Percentiles rank a stretch among this genome's conserved stretches.
These are phyloP conservation scores for Neoscelio sp. DNA, from an alignment of 2,888 invertebrate genomes.

Conservation along the genomic window DNA sequence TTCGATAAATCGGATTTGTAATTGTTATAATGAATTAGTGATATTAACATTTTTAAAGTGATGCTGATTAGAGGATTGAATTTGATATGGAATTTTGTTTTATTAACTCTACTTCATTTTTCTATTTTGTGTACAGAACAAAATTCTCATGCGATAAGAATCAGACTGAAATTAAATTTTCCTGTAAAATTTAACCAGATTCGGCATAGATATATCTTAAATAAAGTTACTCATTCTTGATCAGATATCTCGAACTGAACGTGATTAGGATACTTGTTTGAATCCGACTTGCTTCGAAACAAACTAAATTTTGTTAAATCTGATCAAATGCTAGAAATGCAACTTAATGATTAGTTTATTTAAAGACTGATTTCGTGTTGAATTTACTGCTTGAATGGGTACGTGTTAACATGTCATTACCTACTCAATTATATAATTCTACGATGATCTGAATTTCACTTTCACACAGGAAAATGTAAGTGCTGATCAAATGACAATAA, in stretches of 20 bases:
- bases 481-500: too few relatives aligned
- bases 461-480: not conserved
- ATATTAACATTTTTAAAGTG: too few relatives aligned
- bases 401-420: constrained; percentile 53
- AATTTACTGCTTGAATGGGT: constrained; percentile 46
- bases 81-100: too few relatives aligned
- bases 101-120: not conserved
- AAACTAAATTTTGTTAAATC: constrained; percentile 55
- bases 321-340: constrained; percentile 42
- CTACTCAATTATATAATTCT: constrained; percentile 39
- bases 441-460: constrained; percentile 28
- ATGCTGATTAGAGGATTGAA: too few relatives aligned
- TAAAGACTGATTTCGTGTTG: constrained; percentile 36
- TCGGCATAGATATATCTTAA: constrained; percentile 46
- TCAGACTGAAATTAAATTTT: constrained; percentile 31
- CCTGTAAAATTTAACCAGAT: constrained; percentile 31
- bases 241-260: constrained; percentile 37
- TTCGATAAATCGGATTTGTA: too few relatives aligned
- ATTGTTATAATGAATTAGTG: too few relatives aligned
- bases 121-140: constrained; percentile 1
- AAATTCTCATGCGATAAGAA: constrained; percentile 40
- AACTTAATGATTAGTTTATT: constrained; percentile 53
- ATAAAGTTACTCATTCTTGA: constrained; percentile 53
- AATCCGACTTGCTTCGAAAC: constrained; percentile 52
- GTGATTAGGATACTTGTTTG: constrained; percentile 48